Evolutionary conservation across 2,797 vertebrate species (phyloP).

Genomic region (Muraenolepis orangiensis): DNA sequence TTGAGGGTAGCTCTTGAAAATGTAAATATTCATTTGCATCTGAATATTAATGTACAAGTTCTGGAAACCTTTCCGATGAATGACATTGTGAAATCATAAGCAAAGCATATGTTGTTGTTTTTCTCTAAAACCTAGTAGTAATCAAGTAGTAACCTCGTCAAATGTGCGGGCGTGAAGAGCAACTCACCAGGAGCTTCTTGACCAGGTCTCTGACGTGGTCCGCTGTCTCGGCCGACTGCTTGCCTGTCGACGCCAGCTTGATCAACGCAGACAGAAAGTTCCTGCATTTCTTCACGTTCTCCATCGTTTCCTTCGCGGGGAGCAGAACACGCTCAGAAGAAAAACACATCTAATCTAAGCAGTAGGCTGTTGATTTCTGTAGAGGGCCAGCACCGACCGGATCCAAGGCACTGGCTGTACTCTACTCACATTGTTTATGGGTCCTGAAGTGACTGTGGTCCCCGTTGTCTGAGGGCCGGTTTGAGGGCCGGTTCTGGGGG

Average conservation of each 20-base stretch:
- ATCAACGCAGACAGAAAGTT: constrained; percentile 97
- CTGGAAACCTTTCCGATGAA: too few relatives aligned
- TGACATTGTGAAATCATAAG: too few relatives aligned
- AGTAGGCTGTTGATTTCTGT: not conserved
- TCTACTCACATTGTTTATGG: constrained; percentile 78
- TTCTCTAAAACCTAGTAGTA: too few relatives aligned
- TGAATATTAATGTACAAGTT: too few relatives aligned
- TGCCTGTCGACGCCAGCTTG: constrained; percentile 93
- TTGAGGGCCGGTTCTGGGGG: constrained; percentile 80
- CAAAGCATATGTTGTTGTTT: too few relatives aligned
- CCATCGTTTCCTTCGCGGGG: constrained; percentile 88
- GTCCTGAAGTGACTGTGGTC: constrained; percentile 81
- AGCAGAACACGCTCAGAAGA: constrained; percentile 20
- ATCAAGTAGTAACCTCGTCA: too few relatives aligned
- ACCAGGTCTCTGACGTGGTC: constrained; percentile 93
- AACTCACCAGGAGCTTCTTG: constrained; percentile 91
- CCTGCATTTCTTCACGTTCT: constrained; percentile 99
- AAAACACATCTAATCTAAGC: not conserved
- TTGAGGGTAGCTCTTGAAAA: too few relatives aligned
- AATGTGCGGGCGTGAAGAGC: not conserved
- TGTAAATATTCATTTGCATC: too few relatives aligned
- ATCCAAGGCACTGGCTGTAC: constrained; percentile 23
- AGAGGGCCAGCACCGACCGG: not conserved
- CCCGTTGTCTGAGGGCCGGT: constrained; percentile 77
- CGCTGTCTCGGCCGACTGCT: constrained; percentile 91